phyloP scores from a whole-genome alignment of 2,888 invertebrate species.

The Tupiocoris notatus region DNA sequence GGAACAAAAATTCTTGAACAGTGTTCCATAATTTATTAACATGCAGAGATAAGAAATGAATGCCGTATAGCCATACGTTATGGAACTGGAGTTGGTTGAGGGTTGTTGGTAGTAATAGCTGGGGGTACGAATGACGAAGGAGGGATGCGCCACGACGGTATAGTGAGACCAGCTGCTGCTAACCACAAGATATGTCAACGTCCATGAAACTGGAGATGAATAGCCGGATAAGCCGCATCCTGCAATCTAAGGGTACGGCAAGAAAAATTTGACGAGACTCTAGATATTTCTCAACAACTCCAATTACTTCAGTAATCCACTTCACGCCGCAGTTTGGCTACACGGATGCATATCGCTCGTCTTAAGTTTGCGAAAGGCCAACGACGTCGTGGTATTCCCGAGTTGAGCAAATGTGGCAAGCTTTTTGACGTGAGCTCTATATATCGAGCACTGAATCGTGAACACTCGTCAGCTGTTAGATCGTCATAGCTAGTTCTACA shows the following conservation, averaged over 20 bases:
- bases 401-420: too few relatives aligned
- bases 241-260: neutral
- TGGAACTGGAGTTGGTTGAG: neutral
- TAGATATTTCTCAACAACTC: neutral
- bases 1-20: too few relatives aligned
- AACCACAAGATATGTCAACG: constrained; percentile 30
- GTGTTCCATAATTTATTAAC: neutral
- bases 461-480: too few relatives aligned
- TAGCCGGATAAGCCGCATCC: constrained; percentile 4
- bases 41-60: neutral
- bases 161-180: constrained; percentile 18
- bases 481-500: too few relatives aligned
- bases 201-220: constrained; percentile 26
- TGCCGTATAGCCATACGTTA: neutral
- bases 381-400: neutral
- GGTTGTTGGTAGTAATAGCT: neutral
- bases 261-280: neutral
- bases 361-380: too few relatives aligned
- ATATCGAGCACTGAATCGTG: too few relatives aligned
- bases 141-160: neutral
- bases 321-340: too few relatives aligned
- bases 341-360: too few relatives aligned
- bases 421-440: too few relatives aligned
- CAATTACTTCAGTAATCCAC: neutral
- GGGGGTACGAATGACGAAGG: neutral